Percentiles rank a stretch among this genome's conserved stretches.
Conservation (phyloP, 2,113 vertebrate species). For the Colistium nudipinnis region DNA sequence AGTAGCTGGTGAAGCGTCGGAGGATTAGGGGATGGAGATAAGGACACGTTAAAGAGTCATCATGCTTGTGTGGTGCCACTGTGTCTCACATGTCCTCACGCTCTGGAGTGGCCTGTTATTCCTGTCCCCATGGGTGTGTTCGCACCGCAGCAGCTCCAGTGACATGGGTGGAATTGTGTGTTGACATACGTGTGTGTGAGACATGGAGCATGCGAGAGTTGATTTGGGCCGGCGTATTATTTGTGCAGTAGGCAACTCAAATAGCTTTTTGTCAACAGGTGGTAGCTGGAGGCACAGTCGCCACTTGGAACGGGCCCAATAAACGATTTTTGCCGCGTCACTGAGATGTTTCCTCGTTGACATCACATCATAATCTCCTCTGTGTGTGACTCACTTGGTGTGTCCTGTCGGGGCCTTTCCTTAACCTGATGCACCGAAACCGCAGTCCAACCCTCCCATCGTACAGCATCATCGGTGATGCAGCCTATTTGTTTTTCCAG, state of each 20-base stretch:
- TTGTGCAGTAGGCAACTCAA: neutral
- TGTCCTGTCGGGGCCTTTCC: conserved; percentile 18
- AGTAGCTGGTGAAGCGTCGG: conserved; percentile 43
- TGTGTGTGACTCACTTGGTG: conserved; percentile 29
- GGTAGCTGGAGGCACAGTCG: neutral
- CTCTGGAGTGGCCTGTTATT: conserved; percentile 83
- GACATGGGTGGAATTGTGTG: conserved; percentile 49
- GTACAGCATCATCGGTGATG: neutral
- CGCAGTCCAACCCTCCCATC: neutral
- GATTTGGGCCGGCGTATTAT: neutral
- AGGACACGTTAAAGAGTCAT: conserved; percentile 67
- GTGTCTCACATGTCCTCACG: conserved; percentile 71
- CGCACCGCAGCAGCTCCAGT: conserved; percentile 52
- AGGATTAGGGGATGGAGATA: conserved; percentile 61
- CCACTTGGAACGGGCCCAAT: neutral
- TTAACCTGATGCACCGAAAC: conserved; percentile 38
- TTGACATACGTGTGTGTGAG: conserved; percentile 30
- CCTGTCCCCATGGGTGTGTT: conserved; percentile 82
- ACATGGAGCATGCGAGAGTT: conserved; percentile 18
- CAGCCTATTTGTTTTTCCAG: neutral
- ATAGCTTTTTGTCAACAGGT: conserved; percentile 5
- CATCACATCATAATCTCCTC: neutral
- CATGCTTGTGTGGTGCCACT: conserved; percentile 71
- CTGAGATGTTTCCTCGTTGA: conserved; percentile 9
- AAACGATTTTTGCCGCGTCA: neutral